These are phyloP conservation scores for Prosapia bicincta DNA, from an alignment of 2,888 invertebrate genomes.

Conservation along the genomic window DNA sequence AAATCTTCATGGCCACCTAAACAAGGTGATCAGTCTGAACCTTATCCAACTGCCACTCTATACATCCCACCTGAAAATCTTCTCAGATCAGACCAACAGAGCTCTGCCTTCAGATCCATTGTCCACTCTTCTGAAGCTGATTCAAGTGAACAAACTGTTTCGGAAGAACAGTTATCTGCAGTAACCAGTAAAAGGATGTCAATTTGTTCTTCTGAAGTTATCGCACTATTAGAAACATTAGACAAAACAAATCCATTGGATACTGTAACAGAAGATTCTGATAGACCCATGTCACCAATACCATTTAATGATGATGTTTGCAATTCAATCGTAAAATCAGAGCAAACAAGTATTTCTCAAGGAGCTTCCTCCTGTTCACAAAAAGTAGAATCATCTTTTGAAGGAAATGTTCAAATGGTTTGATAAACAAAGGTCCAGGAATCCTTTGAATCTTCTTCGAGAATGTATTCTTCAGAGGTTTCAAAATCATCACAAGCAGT, in stretches of 20 bases:
- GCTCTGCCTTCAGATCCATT: not conserved
- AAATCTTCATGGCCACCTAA: conserved; percentile 7
- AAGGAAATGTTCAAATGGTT: conserved; percentile 17
- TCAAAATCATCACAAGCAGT: conserved; percentile 10
- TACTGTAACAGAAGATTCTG: conserved; percentile 19
- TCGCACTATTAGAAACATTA: conserved; percentile 30
- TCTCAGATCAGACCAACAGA: not conserved
- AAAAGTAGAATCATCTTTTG: conserved; percentile 20
- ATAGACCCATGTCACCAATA: conserved; percentile 33
- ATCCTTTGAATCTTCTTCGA: conserved; percentile 11
- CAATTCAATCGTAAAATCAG: not conserved
- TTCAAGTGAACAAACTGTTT: not conserved
- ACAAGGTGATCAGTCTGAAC: conserved; percentile 4
- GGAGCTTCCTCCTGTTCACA: not conserved
- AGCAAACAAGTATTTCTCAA: not conserved
- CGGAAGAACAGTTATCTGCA: conserved; percentile 9
- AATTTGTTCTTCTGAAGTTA: conserved; percentile 41
- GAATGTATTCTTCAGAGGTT: conserved; percentile 15
- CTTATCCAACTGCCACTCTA: conserved; percentile 2
- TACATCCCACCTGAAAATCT: conserved; percentile 1
- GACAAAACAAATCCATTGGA: not conserved
- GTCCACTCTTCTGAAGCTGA: not conserved
- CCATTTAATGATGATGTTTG: conserved; percentile 21
- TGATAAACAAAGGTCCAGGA: conserved; percentile 24
- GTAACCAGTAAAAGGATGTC: conserved; percentile 38